These are phyloP conservation scores for Ovis canadensis DNA, from an alignment of 2,113 vertebrate genomes.

Conservation along the genomic window DNA sequence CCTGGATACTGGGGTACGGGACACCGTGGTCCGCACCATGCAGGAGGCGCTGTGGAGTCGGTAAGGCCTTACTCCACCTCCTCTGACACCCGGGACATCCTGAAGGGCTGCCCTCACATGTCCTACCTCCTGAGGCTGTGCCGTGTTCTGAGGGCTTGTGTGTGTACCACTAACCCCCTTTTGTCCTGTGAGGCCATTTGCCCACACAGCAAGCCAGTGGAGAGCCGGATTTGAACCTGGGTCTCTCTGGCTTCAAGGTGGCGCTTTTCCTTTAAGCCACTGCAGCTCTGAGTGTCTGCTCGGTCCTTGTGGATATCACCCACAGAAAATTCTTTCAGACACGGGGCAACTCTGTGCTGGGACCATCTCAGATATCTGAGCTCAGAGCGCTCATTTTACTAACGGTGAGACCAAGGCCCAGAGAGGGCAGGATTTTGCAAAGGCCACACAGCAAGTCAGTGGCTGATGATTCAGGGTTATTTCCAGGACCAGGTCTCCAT, in stretches of 20 bases:
- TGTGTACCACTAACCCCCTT: not conserved
- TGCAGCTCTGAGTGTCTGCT: not conserved
- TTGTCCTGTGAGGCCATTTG: not conserved
- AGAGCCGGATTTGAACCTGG: not conserved
- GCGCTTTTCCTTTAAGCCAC: not conserved
- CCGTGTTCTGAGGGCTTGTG: not conserved
- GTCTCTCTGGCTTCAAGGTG: not conserved
- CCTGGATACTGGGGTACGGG: slow-evolving; percentile 9
- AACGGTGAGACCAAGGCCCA: not conserved
- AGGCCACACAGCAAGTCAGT: not conserved
- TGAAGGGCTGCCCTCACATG: not conserved
- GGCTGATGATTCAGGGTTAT: not conserved
- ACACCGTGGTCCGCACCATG: slow-evolving; percentile 38
- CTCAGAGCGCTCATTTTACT: not conserved
- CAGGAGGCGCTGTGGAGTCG: slow-evolving; percentile 47
- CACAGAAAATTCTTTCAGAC: not conserved
- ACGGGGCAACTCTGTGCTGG: not conserved
- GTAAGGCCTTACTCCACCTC: not conserved
- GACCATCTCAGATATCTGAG: not conserved
- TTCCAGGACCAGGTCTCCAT: not conserved
- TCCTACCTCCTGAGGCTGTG: not conserved
- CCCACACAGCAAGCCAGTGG: not conserved
- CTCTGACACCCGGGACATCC: not conserved
- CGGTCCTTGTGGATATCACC: not conserved
- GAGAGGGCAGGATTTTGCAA: not conserved